phyloP scores from a whole-genome alignment of 2,888 invertebrate species.

The Xestia c-nigrum region DNA sequence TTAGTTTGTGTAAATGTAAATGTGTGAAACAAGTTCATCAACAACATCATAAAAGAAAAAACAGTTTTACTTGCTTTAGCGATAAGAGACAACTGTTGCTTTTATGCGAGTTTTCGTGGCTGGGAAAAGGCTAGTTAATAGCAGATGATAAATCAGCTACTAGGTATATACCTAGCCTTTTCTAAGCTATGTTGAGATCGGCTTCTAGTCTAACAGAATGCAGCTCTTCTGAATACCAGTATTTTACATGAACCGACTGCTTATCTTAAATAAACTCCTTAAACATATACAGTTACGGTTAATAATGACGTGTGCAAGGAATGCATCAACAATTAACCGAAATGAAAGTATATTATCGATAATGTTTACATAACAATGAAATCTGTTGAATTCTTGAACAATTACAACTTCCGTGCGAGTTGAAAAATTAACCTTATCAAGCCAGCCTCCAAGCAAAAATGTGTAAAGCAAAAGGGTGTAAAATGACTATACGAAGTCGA shows the following conservation, averaged over 20 bases:
- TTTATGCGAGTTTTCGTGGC: not conserved
- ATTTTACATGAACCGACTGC: not conserved
- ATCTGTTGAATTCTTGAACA: slow-evolving; percentile 34
- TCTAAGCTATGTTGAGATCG: not conserved
- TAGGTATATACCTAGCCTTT: not conserved
- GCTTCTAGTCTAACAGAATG: not conserved
- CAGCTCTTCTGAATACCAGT: not conserved
- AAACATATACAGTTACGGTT: slow-evolving; percentile 4
- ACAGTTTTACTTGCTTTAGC: slow-evolving; percentile 6
- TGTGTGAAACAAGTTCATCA: slow-evolving; percentile 25
- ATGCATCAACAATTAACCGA: slow-evolving; percentile 56
- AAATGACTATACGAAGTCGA: too few relatives aligned
- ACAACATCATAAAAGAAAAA: slow-evolving; percentile 12
- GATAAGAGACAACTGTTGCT: slow-evolving; percentile 26
- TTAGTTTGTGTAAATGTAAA: not conserved
- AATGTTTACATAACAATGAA: slow-evolving; percentile 60
- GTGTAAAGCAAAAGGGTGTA: too few relatives aligned
- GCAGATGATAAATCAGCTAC: too few relatives aligned
- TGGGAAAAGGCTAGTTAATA: too few relatives aligned
- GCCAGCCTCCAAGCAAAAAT: too few relatives aligned
- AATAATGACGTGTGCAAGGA: slow-evolving; percentile 33
- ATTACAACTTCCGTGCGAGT: slow-evolving; percentile 18
- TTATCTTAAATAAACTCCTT: not conserved
- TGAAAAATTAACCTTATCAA: not conserved
- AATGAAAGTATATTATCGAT: slow-evolving; percentile 49